Conservation (phyloP, 2,797 vertebrate genomes). For the Thalassophryne amazonica region DNA sequence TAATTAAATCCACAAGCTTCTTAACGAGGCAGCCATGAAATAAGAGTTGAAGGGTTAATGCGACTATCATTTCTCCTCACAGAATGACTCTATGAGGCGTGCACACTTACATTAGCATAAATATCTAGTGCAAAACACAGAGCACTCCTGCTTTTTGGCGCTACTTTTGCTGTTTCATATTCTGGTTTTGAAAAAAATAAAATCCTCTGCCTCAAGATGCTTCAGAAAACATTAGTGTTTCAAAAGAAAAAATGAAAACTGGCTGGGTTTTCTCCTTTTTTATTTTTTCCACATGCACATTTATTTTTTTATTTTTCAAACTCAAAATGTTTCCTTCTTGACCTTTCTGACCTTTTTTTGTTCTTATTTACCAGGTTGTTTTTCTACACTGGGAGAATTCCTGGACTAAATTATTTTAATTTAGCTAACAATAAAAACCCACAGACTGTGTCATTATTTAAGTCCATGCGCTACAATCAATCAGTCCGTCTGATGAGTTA, state of each 20-base stretch:
- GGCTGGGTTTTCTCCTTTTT: too few relatives aligned
- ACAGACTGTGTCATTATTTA: too few relatives aligned
- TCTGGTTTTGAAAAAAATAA: neutral
- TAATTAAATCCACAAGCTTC: slow-evolving; percentile 75
- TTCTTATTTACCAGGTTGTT: slow-evolving; percentile 18
- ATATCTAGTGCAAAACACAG: slow-evolving; percentile 37
- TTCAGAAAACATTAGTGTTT: neutral
- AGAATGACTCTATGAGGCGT: slow-evolving; percentile 59
- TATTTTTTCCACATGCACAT: too few relatives aligned
- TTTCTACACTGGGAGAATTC: slow-evolving; percentile 24
- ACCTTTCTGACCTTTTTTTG: neutral
- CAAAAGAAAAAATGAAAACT: slow-evolving; percentile 11
- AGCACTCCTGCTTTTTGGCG: neutral
- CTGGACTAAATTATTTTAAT: slow-evolving; percentile 28
- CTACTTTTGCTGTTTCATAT: neutral
- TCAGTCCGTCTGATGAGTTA: too few relatives aligned
- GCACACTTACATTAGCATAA: slow-evolving; percentile 44
- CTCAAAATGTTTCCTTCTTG: too few relatives aligned
- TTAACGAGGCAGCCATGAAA: slow-evolving; percentile 73
- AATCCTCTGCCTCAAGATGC: too few relatives aligned
- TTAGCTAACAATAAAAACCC: slow-evolving; percentile 3
- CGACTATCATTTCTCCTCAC: slow-evolving; percentile 70
- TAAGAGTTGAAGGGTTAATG: slow-evolving; percentile 77
- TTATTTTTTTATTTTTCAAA: too few relatives aligned
- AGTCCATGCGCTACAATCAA: too few relatives aligned